Evolutionary conservation across 2,797 vertebrate genomes (phyloP).

Genomic region (Macropodus opercularis): DNA sequence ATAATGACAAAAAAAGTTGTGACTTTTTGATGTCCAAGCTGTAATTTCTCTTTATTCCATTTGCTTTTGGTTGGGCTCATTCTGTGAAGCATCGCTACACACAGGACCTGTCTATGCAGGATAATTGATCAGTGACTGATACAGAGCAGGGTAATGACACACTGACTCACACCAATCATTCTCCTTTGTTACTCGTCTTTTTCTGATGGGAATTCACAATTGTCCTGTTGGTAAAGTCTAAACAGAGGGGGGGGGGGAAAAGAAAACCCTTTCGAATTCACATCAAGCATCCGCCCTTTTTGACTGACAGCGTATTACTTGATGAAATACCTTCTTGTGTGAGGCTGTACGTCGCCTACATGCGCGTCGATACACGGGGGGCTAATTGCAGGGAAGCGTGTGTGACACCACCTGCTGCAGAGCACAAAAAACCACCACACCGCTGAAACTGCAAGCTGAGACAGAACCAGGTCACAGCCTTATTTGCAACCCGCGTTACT

Average conservation of each 20-base stretch:
- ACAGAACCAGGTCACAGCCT: conserved; percentile 54
- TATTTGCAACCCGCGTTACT: conserved; percentile 23
- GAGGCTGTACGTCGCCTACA: conserved; percentile 19
- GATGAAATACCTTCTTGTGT: conserved; percentile 39
- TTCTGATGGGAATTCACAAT: not conserved
- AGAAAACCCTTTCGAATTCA: conserved; percentile 1
- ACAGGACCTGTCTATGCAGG: not conserved
- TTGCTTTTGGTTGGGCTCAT: conserved; percentile 33
- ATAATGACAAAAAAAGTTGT: conserved; percentile 39
- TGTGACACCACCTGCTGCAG: conserved; percentile 46
- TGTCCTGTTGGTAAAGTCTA: conserved; percentile 6
- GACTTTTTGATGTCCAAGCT: conserved; percentile 30
- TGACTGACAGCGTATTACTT: conserved; percentile 43
- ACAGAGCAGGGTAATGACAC: conserved; percentile 1
- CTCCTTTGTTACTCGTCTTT: conserved; percentile 9
- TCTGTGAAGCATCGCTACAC: conserved; percentile 19
- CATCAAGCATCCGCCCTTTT: conserved; percentile 25
- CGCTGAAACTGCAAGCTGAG: conserved; percentile 25
- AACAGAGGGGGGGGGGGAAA: not conserved
- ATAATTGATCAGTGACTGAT: conserved; percentile 25
- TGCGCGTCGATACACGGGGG: conserved; percentile 39
- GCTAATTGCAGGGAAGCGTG: conserved; percentile 58
- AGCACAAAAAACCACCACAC: conserved; percentile 11
- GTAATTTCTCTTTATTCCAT: conserved; percentile 33
- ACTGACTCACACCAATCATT: conserved; percentile 16